A percentile compares a stretch with the other conserved stretches of the same genome.
These are phyloP conservation scores for Gobio occitaniae DNA, from an alignment of 2,797 vertebrate genomes.

Conservation along the genomic window DNA sequence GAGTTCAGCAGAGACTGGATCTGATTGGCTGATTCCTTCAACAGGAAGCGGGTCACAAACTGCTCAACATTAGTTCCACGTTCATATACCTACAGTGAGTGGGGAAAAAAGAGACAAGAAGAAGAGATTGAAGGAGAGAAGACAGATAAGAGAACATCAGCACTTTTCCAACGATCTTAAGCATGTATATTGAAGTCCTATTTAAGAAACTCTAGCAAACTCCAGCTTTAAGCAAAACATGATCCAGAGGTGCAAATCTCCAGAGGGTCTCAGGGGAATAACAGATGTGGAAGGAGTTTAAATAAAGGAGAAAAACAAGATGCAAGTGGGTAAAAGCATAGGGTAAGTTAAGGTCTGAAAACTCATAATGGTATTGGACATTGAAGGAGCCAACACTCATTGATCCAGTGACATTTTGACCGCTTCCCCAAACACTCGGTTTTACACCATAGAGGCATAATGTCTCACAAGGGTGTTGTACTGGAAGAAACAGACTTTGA, in stretches of 20 bases:
- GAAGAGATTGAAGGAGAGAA: background rate
- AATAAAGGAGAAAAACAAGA: conserved; percentile 20
- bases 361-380: conserved; percentile 23
- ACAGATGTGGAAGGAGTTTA: background rate
- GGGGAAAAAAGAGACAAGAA: background rate
- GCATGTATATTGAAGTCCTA: conserved; percentile 47
- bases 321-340: conserved; percentile 4
- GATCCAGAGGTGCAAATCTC: conserved; percentile 31
- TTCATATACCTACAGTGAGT: conserved; percentile 87
- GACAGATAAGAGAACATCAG: conserved; percentile 42
- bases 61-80: conserved; percentile 92
- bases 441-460: conserved; percentile 19
- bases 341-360: conserved; percentile 34
- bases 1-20: conserved; percentile 95
- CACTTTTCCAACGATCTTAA: conserved; percentile 31
- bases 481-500: conserved; percentile 12
- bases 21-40: conserved; percentile 97
- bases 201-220: conserved; percentile 32
- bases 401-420: conserved; percentile 39
- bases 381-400: conserved; percentile 13
- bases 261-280: conserved; percentile 26
- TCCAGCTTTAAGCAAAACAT: conserved; percentile 36
- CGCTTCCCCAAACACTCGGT: conserved; percentile 21
- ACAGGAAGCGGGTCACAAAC: conserved; percentile 95
- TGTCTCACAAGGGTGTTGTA: conserved; percentile 32